Base-by-base conservation (phyloP, 2,888 invertebrate species). In the Chrysodeixis includens region DNA sequence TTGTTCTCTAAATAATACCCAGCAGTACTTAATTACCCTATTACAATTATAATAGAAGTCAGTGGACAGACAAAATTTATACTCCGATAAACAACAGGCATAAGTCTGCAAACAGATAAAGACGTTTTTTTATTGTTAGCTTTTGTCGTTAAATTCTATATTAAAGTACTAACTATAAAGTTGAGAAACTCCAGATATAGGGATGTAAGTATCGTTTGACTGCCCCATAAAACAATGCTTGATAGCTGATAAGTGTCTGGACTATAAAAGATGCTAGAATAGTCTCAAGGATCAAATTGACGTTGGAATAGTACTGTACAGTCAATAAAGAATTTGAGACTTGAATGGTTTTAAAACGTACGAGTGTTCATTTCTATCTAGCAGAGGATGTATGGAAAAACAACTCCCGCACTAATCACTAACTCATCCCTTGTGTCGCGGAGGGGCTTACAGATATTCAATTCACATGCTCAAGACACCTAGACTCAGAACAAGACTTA, bases 61-160 rank as follows among this genome's bases (percentile, higher is more conserved):
- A 26, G 3, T 26, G n/a, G n/a, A 51, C 26, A 51, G n/a, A 22
- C 40, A 26, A 9, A 14, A 53, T 40, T 54, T 46, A 56, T 56
- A 71, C 16, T 32, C 12, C 8, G n/a, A 18, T 16, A 69, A 40
- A 72, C 32, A 26, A 8, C 20, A 30, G 26, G 7, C 59, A 26
- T 55, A 26, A 57, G 53, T 66, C 69, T 70, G 57, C 30, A 64
- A 67, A 56, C 56, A 40, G 67, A 73, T 80, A 74, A 80, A 57
- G 67, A 63, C 35, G 51, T 57, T 62, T 61, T 56, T 62, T 67
- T 66, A 77, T 58, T 62, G 54, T 59, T 54, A 66, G 40, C 57
- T 30, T 67, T 73, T 4, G 62, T 68, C 78, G 64, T 78, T 68
- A 80, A 78, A 70, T 70, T 61, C 18, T 59, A 58, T 65, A 62